A percentile compares a stretch with the other conserved stretches of the same genome.
Evolutionary conservation across 2,888 invertebrate species (phyloP).

Genomic region (Poecilus cupreus): DNA sequence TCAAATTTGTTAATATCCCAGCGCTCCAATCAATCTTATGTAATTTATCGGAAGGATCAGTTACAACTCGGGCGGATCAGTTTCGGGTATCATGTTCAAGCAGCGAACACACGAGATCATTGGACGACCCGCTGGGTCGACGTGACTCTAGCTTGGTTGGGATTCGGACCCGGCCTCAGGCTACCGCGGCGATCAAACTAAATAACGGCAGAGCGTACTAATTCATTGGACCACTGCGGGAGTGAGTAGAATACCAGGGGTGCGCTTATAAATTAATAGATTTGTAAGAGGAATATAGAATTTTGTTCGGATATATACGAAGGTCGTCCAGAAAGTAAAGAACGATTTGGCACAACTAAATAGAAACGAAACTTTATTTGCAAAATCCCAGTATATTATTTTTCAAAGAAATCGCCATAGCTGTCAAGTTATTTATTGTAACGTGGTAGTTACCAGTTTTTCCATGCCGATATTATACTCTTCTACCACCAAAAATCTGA

Average conservation of each 20-base stretch:
- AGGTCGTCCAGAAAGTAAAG: no score
- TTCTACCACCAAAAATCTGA: no score
- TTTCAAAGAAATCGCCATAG: no score
- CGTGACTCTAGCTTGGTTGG: background rate
- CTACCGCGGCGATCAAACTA: background rate
- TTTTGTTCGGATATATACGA: no score
- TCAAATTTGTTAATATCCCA: slow-evolving; percentile 10
- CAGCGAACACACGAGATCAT: slow-evolving; percentile 34
- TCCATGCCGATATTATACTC: no score
- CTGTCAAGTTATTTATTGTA: no score
- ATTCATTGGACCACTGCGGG: background rate
- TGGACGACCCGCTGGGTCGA: slow-evolving; percentile 9
- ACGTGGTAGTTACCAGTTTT: no score
- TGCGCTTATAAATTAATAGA: background rate
- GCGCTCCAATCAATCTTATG: slow-evolving; percentile 1
- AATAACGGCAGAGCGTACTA: background rate
- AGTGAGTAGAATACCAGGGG: slow-evolving; percentile 5
- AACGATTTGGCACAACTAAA: no score
- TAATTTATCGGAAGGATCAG: slow-evolving; percentile 37
- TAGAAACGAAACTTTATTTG: no score
- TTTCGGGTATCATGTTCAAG: slow-evolving; percentile 27
- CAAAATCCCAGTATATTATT: no score
- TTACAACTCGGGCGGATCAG: slow-evolving; percentile 10
- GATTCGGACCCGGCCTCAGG: background rate
- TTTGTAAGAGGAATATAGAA: no score